These are phyloP conservation scores for Monopis laevigella DNA, from an alignment of 2,888 invertebrate species.

Conservation along the genomic window DNA sequence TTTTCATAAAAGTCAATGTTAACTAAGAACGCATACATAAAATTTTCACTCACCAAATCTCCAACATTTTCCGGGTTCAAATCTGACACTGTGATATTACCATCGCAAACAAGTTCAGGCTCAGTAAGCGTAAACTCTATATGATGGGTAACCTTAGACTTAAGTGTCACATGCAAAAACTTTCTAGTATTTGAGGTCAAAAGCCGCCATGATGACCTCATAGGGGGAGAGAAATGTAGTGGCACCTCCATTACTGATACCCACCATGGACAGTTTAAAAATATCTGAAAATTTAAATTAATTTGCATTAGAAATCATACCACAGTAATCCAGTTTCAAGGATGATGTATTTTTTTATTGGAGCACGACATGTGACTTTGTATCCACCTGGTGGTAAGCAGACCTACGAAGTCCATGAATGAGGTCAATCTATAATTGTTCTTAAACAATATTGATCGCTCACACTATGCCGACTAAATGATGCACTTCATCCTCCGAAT, in stretches of 20 bases:
- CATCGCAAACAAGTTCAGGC: slow-evolving; percentile 66
- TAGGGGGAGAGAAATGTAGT: slow-evolving; percentile 84
- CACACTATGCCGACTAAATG: too few relatives aligned
- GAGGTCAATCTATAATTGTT: too few relatives aligned
- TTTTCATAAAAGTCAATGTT: too few relatives aligned
- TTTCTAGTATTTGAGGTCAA: slow-evolving; percentile 87
- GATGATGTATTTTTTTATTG: too few relatives aligned
- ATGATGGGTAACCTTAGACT: slow-evolving; percentile 70
- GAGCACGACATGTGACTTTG: too few relatives aligned
- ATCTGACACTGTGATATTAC: slow-evolving; percentile 70
- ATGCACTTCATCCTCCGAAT: too few relatives aligned
- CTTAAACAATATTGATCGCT: too few relatives aligned
- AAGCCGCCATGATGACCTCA: slow-evolving; percentile 81
- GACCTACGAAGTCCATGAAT: too few relatives aligned
- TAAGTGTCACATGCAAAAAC: slow-evolving; percentile 81
- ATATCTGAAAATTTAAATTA: slow-evolving; percentile 57
- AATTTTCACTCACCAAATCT: slow-evolving; percentile 66
- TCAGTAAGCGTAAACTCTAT: slow-evolving; percentile 55
- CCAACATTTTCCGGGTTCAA: slow-evolving; percentile 72
- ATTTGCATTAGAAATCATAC: too few relatives aligned
- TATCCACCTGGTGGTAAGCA: too few relatives aligned
- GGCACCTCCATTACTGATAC: slow-evolving; percentile 76
- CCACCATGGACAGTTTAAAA: slow-evolving; percentile 83
- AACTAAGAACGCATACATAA: too few relatives aligned
- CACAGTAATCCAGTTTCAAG: too few relatives aligned